Evolutionary conservation across 2,888 invertebrate genomes (phyloP).

Genomic region (Teinopalpus imperialis): DNA sequence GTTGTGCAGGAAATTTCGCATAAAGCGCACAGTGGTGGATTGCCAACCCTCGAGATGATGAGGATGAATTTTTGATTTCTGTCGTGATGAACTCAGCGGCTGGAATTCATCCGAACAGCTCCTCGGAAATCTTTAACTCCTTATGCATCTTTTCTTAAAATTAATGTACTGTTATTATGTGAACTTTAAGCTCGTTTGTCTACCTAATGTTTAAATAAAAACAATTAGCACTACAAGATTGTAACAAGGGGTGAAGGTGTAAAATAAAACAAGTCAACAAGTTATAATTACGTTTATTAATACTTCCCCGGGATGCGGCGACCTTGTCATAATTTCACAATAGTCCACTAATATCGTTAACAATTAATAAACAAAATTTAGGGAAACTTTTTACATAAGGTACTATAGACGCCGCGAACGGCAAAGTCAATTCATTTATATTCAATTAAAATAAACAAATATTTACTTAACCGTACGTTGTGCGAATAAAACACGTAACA

Average conservation of each 20-base stretch:
- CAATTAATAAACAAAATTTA: constrained; percentile 3
- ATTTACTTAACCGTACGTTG: constrained; percentile 45
- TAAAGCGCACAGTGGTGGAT: too few relatives aligned
- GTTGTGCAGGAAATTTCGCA: too few relatives aligned
- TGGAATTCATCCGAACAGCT: too few relatives aligned
- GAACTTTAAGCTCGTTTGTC: too few relatives aligned
- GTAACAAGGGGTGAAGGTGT: not conserved
- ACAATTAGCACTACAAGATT: too few relatives aligned
- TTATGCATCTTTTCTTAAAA: too few relatives aligned
- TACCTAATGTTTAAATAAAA: too few relatives aligned
- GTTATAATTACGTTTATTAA: constrained; percentile 34
- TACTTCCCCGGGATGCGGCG: constrained; percentile 26
- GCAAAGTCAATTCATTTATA: constrained; percentile 16
- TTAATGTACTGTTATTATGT: too few relatives aligned
- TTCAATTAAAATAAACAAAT: constrained; percentile 34
- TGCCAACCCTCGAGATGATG: too few relatives aligned
- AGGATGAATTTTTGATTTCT: too few relatives aligned
- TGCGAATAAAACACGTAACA: constrained; percentile 55
- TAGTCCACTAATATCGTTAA: not conserved
- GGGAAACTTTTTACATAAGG: constrained; percentile 12
- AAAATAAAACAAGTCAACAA: constrained; percentile 28
- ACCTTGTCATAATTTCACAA: constrained; percentile 13
- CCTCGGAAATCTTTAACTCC: too few relatives aligned
- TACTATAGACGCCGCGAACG: constrained; percentile 15
- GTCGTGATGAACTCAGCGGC: too few relatives aligned